Evolutionary conservation across 2,113 vertebrate genomes (phyloP).

Genomic region (Aptenodytes forsteri): DNA sequence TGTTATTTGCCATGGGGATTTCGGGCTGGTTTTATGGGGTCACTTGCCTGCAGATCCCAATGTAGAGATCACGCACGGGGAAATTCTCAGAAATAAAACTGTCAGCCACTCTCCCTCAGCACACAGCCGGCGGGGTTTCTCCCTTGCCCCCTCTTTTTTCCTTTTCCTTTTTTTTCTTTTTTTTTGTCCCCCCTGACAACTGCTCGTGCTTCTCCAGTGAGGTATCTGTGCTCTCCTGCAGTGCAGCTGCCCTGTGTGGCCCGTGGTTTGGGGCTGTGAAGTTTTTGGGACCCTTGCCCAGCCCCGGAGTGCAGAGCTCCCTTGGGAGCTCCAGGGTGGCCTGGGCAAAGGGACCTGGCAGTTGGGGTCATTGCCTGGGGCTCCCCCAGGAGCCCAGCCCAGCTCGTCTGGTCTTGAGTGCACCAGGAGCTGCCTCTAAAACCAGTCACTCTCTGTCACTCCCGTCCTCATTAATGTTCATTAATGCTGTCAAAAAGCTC

Average conservation of each 20-base stretch:
- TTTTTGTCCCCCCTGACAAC: neutral
- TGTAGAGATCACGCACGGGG: neutral
- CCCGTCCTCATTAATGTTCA: neutral
- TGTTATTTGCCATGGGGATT: constrained; percentile 54
- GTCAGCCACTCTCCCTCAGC: constrained; percentile 5
- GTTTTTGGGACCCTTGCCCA: neutral
- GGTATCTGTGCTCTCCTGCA: neutral
- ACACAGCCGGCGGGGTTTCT: constrained; percentile 1
- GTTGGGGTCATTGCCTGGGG: neutral
- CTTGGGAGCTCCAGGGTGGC: neutral
- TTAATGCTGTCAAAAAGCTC: neutral
- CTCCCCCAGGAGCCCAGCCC: neutral
- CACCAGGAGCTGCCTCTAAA: neutral
- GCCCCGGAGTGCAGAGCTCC: neutral
- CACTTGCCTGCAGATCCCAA: constrained; percentile 1
- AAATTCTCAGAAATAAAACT: constrained; percentile 58
- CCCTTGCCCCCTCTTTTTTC: neutral
- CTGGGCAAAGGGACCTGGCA: neutral
- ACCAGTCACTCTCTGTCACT: neutral
- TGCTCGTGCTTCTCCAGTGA: neutral
- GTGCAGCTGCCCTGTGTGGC: neutral
- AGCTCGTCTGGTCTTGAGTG: neutral
- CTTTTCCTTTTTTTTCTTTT: neutral
- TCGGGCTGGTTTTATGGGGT: constrained; percentile 26
- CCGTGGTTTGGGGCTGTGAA: neutral